Percentiles rank a stretch among this genome's conserved stretches.
phyloP scores from a whole-genome alignment of 1,140 invertebrate species.

The Saxidomus purpurata region DNA sequence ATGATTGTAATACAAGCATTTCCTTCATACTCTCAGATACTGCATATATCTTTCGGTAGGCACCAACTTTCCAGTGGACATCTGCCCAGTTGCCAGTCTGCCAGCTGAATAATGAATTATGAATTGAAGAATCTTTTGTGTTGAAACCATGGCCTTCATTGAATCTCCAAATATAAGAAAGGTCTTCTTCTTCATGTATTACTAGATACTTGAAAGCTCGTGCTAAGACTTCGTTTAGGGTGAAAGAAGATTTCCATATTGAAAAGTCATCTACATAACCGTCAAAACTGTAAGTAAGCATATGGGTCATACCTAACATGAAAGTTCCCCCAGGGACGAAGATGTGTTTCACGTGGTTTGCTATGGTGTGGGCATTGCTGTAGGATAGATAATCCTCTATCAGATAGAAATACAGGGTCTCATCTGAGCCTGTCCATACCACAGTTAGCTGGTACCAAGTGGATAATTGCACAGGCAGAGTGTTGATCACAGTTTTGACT shows the following conservation, averaged over 20 bases:
- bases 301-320: constrained; percentile 64
- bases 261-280: constrained; percentile 68
- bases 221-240: constrained; percentile 39
- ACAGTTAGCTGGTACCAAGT: constrained; percentile 71
- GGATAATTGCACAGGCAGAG: constrained; percentile 38
- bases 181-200: not conserved
- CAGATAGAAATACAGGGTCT: constrained; percentile 39
- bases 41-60: constrained; percentile 32
- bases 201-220: constrained; percentile 58
- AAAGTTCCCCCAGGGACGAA: constrained; percentile 68
- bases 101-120: constrained; percentile 35
- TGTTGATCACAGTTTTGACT: not conserved
- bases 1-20: not conserved
- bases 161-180: constrained; percentile 67
- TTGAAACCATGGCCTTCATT: constrained; percentile 58
- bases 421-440: constrained; percentile 45
- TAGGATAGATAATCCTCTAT: constrained; percentile 31
- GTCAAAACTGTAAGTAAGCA: constrained; percentile 44
- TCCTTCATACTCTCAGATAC: not conserved
- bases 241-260: constrained; percentile 64
- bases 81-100: constrained; percentile 51
- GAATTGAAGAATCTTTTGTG: constrained; percentile 38
- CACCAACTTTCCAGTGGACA: constrained; percentile 55
- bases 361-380: not conserved
- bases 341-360: not conserved